Evolutionary conservation across 1,140 invertebrate species (phyloP).

Genomic region (Onthophagus taurus): DNA sequence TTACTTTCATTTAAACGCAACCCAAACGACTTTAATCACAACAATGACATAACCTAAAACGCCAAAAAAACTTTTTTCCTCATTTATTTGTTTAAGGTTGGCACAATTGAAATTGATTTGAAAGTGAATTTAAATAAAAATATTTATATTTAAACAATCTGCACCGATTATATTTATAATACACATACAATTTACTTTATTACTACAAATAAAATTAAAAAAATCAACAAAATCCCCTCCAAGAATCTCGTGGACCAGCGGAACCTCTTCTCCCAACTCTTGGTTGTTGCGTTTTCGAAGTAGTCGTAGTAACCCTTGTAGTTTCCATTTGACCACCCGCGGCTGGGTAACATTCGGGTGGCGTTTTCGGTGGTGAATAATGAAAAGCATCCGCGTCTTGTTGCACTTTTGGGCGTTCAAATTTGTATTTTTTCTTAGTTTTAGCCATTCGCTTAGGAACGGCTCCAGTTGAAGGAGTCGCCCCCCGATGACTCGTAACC

Average conservation of each 20-base stretch:
- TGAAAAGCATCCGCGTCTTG: conserved; percentile 3
- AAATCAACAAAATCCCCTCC: conserved; percentile 23
- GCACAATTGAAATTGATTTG: too few species aligned
- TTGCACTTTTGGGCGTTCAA: not conserved
- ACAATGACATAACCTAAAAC: too few species aligned
- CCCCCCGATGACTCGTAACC: not conserved
- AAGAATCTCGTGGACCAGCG: conserved; percentile 18
- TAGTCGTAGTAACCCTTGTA: conserved; percentile 7
- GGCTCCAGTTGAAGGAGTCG: not conserved
- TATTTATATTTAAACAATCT: too few species aligned
- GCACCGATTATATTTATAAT: too few species aligned
- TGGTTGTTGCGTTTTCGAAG: not conserved
- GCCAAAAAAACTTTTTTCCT: too few species aligned
- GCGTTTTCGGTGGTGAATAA: conserved; percentile 21
- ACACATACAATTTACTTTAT: too few species aligned
- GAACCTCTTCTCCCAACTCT: not conserved
- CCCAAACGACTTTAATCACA: too few species aligned
- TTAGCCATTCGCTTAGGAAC: not conserved
- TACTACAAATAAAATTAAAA: too few species aligned
- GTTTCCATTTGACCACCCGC: not conserved
- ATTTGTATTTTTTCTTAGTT: conserved; percentile 3
- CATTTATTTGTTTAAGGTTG: too few species aligned
- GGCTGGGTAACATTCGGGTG: conserved; percentile 4
- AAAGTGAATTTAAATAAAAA: too few species aligned
- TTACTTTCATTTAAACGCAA: too few species aligned